Conservation (phyloP, 2,113 vertebrate genomes). For the Oplegnathus fasciatus region DNA sequence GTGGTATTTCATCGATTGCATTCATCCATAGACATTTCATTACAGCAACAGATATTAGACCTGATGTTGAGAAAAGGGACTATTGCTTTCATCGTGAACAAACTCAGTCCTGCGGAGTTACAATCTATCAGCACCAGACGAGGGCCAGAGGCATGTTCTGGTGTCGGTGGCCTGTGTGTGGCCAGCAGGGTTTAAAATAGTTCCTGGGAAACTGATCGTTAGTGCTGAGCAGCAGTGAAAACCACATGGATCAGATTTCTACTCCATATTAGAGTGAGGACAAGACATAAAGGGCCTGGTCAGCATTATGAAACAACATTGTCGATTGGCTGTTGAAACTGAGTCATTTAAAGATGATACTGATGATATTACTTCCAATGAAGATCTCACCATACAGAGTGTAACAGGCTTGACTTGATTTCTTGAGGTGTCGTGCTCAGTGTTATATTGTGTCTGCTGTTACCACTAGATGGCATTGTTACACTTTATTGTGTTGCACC, state of each 20-base stretch:
- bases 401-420: background rate
- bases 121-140: slow-evolving; percentile 30
- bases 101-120: slow-evolving; percentile 6
- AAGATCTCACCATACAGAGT: background rate
- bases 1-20: background rate
- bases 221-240: slow-evolving; percentile 58
- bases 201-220: slow-evolving; percentile 61
- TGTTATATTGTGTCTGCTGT: background rate
- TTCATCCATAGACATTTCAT: background rate
- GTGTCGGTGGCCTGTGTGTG: slow-evolving; percentile 35
- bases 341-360: background rate
- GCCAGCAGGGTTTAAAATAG: slow-evolving; percentile 75
- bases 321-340: slow-evolving; percentile 6
- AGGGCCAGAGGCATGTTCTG: slow-evolving; percentile 21
- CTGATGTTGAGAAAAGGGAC: background rate
- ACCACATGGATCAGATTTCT: slow-evolving; percentile 59
- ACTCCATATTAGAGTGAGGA: slow-evolving; percentile 31
- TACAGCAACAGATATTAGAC: background rate
- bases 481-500: slow-evolving; percentile 53
- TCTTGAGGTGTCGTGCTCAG: background rate
- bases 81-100: slow-evolving; percentile 5
- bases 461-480: slow-evolving; percentile 80
- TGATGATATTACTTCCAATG: background rate
- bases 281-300: slow-evolving; percentile 26
- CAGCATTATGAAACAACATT: slow-evolving; percentile 24